Percentiles rank a stretch among this genome's conserved stretches.
phyloP scores from a whole-genome alignment of 2,797 vertebrate genomes.

The Chloroceryle inda region DNA sequence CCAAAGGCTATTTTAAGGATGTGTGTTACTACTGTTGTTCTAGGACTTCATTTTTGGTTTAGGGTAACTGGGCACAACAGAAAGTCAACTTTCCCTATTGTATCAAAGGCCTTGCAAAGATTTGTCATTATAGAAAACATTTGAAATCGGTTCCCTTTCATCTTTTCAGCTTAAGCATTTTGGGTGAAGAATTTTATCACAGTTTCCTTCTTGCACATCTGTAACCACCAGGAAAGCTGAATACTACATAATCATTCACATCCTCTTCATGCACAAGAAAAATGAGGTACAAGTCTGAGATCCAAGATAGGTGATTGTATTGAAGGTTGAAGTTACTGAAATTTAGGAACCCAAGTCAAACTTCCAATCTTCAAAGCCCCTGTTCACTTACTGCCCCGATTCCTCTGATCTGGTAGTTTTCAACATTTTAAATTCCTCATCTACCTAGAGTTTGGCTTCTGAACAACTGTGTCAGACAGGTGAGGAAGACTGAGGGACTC shows the following conservation, averaged over 20 bases:
- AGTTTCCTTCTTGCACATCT: not conserved
- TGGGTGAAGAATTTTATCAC: not conserved
- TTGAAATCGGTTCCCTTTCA: not conserved
- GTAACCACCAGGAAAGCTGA: not conserved
- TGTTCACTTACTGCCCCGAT: not conserved
- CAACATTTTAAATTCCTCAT: not conserved
- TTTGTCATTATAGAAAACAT: not conserved
- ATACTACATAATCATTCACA: not conserved
- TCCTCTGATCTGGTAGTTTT: not conserved
- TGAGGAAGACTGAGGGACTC: not conserved
- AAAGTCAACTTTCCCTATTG: not conserved
- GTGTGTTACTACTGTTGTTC: not conserved
- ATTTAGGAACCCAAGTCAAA: not conserved
- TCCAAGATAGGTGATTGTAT: not conserved
- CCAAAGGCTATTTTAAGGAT: not conserved
- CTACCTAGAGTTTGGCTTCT: not conserved
- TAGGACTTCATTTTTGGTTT: not conserved
- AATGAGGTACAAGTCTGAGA: not conserved
- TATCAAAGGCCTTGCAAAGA: not conserved
- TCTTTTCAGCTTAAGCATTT: not conserved
- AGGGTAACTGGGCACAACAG: not conserved
- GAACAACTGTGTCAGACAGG: not conserved
- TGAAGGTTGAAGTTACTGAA: not conserved
- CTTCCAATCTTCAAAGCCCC: not conserved
- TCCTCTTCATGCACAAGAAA: not conserved